Evolutionary conservation across 2,888 invertebrate species (phyloP).

Genomic region (Leucoptera coffeella): DNA sequence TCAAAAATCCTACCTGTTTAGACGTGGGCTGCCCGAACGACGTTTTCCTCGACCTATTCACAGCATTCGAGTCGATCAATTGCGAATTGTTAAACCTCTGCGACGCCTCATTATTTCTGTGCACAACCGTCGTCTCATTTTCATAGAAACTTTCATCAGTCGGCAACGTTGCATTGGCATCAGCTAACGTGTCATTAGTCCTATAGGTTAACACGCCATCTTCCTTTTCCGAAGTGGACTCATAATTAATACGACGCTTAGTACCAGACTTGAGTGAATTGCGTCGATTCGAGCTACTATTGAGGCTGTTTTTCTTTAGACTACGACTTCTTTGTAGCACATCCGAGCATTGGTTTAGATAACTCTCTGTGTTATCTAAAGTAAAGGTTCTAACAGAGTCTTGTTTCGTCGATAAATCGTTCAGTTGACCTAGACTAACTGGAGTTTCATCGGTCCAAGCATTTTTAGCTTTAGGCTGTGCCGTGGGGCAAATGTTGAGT

Average conservation of each 20-base stretch:
- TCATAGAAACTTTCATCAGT: slow-evolving; percentile 19
- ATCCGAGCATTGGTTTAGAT: slow-evolving; percentile 24
- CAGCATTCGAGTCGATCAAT: too few relatives aligned
- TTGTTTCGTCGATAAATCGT: slow-evolving; percentile 24
- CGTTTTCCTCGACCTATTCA: too few relatives aligned
- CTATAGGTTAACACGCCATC: slow-evolving; percentile 28
- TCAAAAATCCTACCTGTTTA: too few relatives aligned
- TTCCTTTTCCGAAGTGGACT: slow-evolving; percentile 26
- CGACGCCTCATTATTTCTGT: too few relatives aligned
- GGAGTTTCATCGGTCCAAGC: slow-evolving; percentile 25
- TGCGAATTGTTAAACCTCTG: too few relatives aligned
- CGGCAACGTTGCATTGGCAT: slow-evolving; percentile 38
- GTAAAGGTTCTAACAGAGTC: slow-evolving; percentile 18
- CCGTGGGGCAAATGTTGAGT: slow-evolving; percentile 33
- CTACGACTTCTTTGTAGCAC: slow-evolving; percentile 21
- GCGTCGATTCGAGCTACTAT: slow-evolving; percentile 12
- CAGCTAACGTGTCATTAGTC: slow-evolving; percentile 44
- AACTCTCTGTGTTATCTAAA: slow-evolving; percentile 25
- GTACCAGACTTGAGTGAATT: too few relatives aligned
- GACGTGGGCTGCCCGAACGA: too few relatives aligned
- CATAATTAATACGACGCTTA: slow-evolving; percentile 26
- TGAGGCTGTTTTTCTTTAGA: not conserved
- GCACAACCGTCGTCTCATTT: not conserved
- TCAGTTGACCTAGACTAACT: slow-evolving; percentile 33
- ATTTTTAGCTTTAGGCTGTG: slow-evolving; percentile 23